Base-by-base conservation (phyloP, 2,797 vertebrate species). In the Parotocinclus haroldoi region DNA sequence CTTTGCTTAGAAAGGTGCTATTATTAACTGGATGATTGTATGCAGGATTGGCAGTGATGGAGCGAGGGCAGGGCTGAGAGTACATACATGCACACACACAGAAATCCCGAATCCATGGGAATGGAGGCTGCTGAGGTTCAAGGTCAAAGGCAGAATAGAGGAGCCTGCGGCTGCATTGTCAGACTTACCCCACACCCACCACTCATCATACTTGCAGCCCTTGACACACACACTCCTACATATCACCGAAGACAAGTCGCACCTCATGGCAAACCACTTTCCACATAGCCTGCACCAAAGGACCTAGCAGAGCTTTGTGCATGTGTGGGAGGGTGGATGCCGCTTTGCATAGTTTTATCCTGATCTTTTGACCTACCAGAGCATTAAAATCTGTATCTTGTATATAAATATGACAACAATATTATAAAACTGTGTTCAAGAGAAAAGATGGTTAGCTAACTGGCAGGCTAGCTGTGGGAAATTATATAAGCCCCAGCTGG, bases 81-180 rank as follows among this genome's bases (percentile, higher is more conserved):
- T 59, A 68, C 66, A 75, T 55, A 39, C 64, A 76, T 63, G 79
- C 59, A 81, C 69, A 69, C 66, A 81, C 64, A 74, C 67, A 79
- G 78, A 77, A 73, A 81, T 88, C 84, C 83, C 86, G 80, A 85
- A 91, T 85, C 86, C 88, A 91, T 85, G 81, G 76, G 90, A 86
- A 93, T 80, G 82, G 85, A 89, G 86, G 89, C 89, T 54, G 75
- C 86, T 83, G 87, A 88, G 89, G 89, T 91, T 94, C 90, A 92
- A 93, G 89, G 90, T 91, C 76, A 82, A 83, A 88, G 85, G 85
- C 90, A 93, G 91, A 87, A 90, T 91, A 91, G 86, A 89, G 86
- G 87, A 88, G 84, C 90, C 87, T 72, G 52, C 79, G 82, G 88
- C 87, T 87, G 85, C 84, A 88, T 91, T 93, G 91, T 93, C 87